phyloP scores from a whole-genome alignment of 1,140 invertebrate species.

The Piezodorus guildinii region DNA sequence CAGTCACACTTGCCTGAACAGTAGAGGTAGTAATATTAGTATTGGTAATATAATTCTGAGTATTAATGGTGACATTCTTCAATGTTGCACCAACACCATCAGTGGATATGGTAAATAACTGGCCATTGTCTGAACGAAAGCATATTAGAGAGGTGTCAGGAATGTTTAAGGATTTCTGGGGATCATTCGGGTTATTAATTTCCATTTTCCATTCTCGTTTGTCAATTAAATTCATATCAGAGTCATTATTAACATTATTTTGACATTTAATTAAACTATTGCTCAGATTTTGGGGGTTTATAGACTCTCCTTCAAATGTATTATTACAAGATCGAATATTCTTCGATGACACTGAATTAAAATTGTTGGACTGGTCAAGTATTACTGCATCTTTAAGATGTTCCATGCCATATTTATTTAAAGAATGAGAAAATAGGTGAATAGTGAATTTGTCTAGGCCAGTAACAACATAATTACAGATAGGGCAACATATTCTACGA shows the following conservation, averaged over 20 bases:
- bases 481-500: constrained; percentile 56
- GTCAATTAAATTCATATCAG: not conserved
- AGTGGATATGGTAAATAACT: constrained; percentile 11
- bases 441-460: constrained; percentile 76
- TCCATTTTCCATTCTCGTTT: not conserved
- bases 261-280: not conserved
- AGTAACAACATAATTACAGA: constrained; percentile 57
- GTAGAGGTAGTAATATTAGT: constrained; percentile 14
- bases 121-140: constrained; percentile 17
- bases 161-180: constrained; percentile 7
- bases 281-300: not conserved
- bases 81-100: not conserved
- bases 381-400: not conserved
- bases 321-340: not conserved
- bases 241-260: not conserved
- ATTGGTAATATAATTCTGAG: constrained; percentile 19
- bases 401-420: constrained; percentile 8
- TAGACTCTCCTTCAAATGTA: not conserved
- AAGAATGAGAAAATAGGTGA: constrained; percentile 60
- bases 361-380: not conserved
- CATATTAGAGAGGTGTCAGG: constrained; percentile 10
- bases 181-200: not conserved
- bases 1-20: constrained; percentile 2
- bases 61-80: constrained; percentile 18
- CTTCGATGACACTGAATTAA: not conserved